Evolutionary conservation across 1,140 invertebrate genomes (phyloP).

Genomic region (Ostrea edulis): DNA sequence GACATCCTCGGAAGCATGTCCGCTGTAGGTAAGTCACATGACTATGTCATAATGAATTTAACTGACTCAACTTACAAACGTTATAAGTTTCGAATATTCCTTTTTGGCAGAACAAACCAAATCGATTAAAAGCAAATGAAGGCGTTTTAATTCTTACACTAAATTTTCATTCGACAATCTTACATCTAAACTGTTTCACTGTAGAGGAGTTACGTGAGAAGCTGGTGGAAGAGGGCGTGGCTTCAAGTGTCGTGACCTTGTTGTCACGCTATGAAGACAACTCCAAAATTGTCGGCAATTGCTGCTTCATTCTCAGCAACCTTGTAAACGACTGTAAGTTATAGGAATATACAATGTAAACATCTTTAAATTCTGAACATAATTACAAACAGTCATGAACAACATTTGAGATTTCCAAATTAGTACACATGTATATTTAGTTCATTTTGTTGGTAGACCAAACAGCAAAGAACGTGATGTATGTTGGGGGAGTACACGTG

Average conservation of each 20-base stretch:
- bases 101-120: too few species aligned
- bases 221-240: constrained; percentile 51
- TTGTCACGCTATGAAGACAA: constrained; percentile 60
- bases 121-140: too few species aligned
- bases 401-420: neutral
- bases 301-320: constrained; percentile 64
- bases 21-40: constrained; percentile 53
- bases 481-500: constrained; percentile 64
- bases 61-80: too few species aligned
- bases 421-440: neutral
- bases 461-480: constrained; percentile 62
- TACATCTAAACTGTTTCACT: neutral
- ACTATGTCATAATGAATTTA: too few species aligned
- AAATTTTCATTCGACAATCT: too few species aligned
- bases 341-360: neutral
- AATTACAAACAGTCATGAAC: neutral
- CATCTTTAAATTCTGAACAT: too few species aligned
- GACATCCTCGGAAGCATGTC: constrained; percentile 60
- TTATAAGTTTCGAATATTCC: too few species aligned
- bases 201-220: constrained; percentile 56
- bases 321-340: constrained; percentile 59
- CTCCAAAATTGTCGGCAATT: constrained; percentile 57
- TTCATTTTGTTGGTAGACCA: constrained; percentile 54
- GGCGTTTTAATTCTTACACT: too few species aligned
- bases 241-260: constrained; percentile 55